Evolutionary conservation across 2,113 vertebrate species (phyloP).

Genomic region (Condylura cristata): DNA sequence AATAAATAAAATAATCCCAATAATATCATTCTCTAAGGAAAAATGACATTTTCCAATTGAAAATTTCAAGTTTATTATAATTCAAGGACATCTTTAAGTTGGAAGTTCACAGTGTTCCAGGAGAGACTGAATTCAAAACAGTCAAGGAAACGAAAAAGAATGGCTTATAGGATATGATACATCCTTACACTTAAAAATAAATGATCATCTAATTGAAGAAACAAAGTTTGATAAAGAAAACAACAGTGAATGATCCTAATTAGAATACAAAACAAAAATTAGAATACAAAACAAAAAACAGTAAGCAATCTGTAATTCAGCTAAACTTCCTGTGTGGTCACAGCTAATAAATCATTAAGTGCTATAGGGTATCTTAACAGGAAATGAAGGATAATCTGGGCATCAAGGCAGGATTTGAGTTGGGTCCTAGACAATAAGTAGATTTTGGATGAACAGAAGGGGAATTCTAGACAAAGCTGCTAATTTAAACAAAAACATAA

Average conservation of each 20-base stretch:
- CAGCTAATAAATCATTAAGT: not conserved
- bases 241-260: not conserved
- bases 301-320: not conserved
- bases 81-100: not conserved
- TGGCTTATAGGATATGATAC: not conserved
- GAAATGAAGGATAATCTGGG: not conserved
- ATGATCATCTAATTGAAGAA: not conserved
- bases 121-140: not conserved
- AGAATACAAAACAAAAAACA: not conserved
- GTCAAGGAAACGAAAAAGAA: not conserved
- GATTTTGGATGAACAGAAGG: not conserved
- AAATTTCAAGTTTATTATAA: not conserved
- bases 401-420: not conserved
- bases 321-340: not conserved
- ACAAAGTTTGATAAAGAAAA: slow-evolving; percentile 22
- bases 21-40: not conserved
- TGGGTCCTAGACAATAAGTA: not conserved
- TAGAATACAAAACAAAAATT: not conserved
- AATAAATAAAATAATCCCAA: slow-evolving; percentile 35
- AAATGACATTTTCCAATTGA: too few relatives aligned
- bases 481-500: not conserved
- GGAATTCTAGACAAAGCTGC: not conserved
- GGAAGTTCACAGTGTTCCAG: not conserved
- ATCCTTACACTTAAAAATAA: not conserved
- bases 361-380: not conserved